phyloP scores from a whole-genome alignment of 30 jellyfish, hydroid and myxozoan species.

The Haliclystus octoradiatus region DNA sequence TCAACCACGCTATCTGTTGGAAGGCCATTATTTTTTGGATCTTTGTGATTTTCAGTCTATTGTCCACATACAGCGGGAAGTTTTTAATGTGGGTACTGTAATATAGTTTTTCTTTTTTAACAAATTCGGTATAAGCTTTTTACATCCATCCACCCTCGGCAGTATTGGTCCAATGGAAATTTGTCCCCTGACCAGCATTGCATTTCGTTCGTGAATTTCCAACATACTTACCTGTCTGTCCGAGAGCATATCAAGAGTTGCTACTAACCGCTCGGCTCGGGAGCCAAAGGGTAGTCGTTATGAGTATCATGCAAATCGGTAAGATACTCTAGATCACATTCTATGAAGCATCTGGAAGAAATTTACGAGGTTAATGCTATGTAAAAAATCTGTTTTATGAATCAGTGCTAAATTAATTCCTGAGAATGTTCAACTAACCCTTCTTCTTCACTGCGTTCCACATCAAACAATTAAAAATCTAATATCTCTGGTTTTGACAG shows the following conservation, averaged over 20 bases:
- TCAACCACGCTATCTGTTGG: slow-evolving; percentile 3
- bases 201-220: background rate
- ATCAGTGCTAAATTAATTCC: slow-evolving; percentile 2
- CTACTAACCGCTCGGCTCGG: background rate
- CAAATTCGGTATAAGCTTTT: background rate
- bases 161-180: no score
- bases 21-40: slow-evolving; percentile 4
- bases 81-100: background rate
- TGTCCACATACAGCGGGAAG: background rate
- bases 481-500: background rate
- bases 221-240: background rate
- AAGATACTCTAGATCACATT: background rate
- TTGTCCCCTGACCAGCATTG: background rate
- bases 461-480: background rate
- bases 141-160: no score
- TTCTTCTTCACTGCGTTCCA: background rate
- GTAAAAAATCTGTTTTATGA: no score
- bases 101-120: background rate
- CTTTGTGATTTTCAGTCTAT: background rate
- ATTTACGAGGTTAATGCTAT: no score
- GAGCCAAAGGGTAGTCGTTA: slow-evolving; percentile 1
- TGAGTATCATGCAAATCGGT: slow-evolving; percentile 3
- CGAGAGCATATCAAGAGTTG: background rate
- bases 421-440: background rate
- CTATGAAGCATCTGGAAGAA: no score